A percentile compares a stretch with the other conserved stretches of the same genome.
phyloP scores from a whole-genome alignment of 1,140 invertebrate genomes.

The Cyrtorhinus lividipennis region DNA sequence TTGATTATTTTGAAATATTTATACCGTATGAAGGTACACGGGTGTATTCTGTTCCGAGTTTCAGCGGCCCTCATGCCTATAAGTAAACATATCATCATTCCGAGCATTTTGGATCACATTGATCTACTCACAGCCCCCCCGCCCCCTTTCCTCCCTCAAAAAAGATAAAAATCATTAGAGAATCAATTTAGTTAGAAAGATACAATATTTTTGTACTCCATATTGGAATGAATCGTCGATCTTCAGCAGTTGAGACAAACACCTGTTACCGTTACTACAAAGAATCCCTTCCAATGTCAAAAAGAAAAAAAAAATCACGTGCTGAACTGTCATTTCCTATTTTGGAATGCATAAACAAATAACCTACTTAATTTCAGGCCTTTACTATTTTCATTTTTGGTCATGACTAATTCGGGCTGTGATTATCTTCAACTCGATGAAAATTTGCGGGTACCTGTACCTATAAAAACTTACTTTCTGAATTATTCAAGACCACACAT shows the following conservation, averaged over 20 bases:
- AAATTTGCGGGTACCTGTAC: no score
- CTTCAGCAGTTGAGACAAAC: not conserved
- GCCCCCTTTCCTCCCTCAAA: no score
- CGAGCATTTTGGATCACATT: slow-evolving; percentile 19
- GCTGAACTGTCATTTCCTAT: not conserved
- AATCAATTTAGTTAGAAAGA: slow-evolving; percentile 7
- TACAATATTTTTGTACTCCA: slow-evolving; percentile 23
- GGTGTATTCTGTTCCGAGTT: slow-evolving; percentile 7
- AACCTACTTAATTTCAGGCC: not conserved
- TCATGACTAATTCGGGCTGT: not conserved
- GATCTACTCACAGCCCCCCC: slow-evolving; percentile 11
- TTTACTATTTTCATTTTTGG: not conserved
- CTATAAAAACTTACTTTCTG: no score
- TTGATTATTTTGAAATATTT: no score
- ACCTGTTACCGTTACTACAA: no score
- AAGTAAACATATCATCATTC: not conserved
- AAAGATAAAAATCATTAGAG: slow-evolving; percentile 14
- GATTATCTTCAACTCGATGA: no score
- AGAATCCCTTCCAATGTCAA: no score
- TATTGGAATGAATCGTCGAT: slow-evolving; percentile 19
- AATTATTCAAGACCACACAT: no score
- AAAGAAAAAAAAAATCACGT: not conserved
- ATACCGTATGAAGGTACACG: no score
- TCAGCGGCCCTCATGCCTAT: not conserved
- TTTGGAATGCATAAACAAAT: no score